Evolutionary conservation across 2,113 vertebrate species (phyloP).

Genomic region (Colossoma macropomum): DNA sequence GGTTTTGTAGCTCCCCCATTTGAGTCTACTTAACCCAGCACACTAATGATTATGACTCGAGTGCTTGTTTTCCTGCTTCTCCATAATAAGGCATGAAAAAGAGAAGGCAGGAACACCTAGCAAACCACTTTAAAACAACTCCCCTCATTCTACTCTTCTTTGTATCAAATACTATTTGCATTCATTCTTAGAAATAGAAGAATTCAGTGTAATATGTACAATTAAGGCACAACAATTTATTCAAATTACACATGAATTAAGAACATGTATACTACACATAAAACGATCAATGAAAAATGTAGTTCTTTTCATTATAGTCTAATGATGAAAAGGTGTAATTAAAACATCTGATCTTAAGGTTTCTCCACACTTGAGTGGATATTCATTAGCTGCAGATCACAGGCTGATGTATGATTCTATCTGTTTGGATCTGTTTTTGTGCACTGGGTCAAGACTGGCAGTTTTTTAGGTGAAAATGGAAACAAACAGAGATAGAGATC

Average conservation of each 20-base stretch:
- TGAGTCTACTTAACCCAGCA: not conserved
- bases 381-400: conserved; percentile 2
- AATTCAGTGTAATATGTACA: not conserved
- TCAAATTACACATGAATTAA: no score
- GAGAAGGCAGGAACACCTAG: not conserved
- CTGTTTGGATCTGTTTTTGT: not conserved
- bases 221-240: not conserved
- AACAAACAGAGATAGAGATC: not conserved
- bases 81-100: conserved; percentile 17
- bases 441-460: not conserved
- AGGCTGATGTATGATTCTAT: not conserved
- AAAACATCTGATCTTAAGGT: not conserved
- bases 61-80: conserved; percentile 27
- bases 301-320: not conserved
- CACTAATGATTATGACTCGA: conserved; percentile 12
- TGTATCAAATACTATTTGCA: not conserved
- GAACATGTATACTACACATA: no score
- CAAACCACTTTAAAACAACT: not conserved
- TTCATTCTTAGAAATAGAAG: not conserved
- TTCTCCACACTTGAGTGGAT: conserved; percentile 12
- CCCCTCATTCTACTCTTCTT: not conserved
- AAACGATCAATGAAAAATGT: not conserved
- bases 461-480: not conserved
- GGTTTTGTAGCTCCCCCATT: conserved; percentile 8
- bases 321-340: not conserved